phyloP scores from a whole-genome alignment of 2,888 invertebrate genomes.

The Baronia brevicornis region DNA sequence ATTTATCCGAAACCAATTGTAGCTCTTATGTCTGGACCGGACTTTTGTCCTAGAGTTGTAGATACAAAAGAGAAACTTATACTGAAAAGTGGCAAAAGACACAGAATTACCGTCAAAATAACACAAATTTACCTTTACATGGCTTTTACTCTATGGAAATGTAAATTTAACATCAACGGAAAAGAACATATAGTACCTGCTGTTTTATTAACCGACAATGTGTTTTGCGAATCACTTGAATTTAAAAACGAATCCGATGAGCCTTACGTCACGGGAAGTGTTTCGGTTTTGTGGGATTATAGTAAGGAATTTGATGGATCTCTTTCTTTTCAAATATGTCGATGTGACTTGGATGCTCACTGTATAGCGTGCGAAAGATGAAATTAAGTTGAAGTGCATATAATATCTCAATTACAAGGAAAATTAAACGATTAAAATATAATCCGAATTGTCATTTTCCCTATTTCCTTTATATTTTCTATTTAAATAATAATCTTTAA shows the following conservation, averaged over 20 bases:
- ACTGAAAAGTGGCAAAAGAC: slow-evolving; percentile 40
- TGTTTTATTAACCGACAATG: slow-evolving; percentile 38
- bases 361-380: slow-evolving; percentile 45
- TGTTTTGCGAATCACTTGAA: slow-evolving; percentile 41
- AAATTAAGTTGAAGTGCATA: no score
- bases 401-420: no score
- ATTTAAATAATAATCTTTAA: no score
- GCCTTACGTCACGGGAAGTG: slow-evolving; percentile 35
- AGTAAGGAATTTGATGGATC: slow-evolving; percentile 49
- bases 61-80: slow-evolving; percentile 31
- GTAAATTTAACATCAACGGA: slow-evolving; percentile 33
- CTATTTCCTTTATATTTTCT: no score
- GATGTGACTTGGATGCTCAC: slow-evolving; percentile 43
- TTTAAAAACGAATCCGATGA: slow-evolving; percentile 38
- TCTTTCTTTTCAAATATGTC: slow-evolving; percentile 40
- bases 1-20: slow-evolving; percentile 42
- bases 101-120: slow-evolving; percentile 41
- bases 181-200: slow-evolving; percentile 34
- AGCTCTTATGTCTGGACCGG: slow-evolving; percentile 48
- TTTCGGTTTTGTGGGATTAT: slow-evolving; percentile 49
- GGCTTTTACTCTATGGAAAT: slow-evolving; percentile 61
- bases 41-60: slow-evolving; percentile 49
- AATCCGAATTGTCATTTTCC: no score
- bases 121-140: slow-evolving; percentile 58
- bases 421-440: no score